Evolutionary conservation across 1,140 invertebrate genomes (phyloP).

Genomic region (Drosophila repletoides): DNA sequence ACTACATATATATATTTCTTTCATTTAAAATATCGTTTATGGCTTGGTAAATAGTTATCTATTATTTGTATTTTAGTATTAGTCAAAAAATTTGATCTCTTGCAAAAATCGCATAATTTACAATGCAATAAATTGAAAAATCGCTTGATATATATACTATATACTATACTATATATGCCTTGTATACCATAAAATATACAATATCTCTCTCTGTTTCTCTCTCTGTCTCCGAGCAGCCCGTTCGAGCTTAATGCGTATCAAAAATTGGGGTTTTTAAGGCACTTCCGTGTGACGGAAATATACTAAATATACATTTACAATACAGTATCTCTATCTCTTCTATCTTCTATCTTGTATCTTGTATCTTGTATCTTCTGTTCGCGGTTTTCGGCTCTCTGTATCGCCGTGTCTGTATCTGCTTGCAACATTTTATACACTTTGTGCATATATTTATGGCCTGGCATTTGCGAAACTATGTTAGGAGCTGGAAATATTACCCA

Average conservation of each 20-base stretch:
- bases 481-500: constrained; percentile 47
- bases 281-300: constrained; percentile 83
- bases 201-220: constrained; percentile 34
- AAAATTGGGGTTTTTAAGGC: constrained; percentile 76
- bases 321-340: no score
- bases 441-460: constrained; percentile 41
- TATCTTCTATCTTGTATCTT: no score
- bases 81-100: constrained; percentile 71
- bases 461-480: constrained; percentile 42
- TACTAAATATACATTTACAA: constrained; percentile 64
- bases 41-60: constrained; percentile 66
- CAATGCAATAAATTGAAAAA: constrained; percentile 56
- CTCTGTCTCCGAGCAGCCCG: no score
- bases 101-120: constrained; percentile 73
- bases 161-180: constrained; percentile 14
- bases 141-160: constrained; percentile 14
- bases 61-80: constrained; percentile 52
- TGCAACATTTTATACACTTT: constrained; percentile 43
- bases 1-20: constrained; percentile 20
- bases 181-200: constrained; percentile 2
- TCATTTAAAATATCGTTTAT: constrained; percentile 66
- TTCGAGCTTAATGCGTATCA: constrained; percentile 51
- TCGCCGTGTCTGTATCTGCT: constrained; percentile 33
- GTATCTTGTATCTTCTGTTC: no score
- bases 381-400: no score